Percentiles rank a stretch among this genome's conserved stretches.
Evolutionary conservation across 2,113 vertebrate genomes (phyloP).

Genomic region (Platysternon megacephalum): DNA sequence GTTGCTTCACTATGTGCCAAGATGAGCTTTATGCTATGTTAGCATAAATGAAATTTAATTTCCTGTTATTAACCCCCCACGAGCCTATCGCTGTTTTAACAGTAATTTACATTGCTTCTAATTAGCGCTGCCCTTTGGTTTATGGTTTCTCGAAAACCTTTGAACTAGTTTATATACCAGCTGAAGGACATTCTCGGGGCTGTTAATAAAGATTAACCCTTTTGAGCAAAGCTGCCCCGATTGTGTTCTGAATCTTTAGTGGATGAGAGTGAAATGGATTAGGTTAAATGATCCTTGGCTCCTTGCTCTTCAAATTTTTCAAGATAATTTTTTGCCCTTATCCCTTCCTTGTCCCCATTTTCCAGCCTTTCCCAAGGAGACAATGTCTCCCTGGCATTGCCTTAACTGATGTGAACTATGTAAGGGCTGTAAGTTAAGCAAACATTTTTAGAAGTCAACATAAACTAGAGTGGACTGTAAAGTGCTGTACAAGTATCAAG

Average conservation of each 20-base stretch:
- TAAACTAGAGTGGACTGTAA: background rate
- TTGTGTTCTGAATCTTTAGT: background rate
- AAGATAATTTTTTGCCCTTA: background rate
- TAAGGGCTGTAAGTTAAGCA: background rate
- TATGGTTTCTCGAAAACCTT: constrained; percentile 83
- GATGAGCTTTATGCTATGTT: constrained; percentile 60
- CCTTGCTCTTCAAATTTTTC: background rate
- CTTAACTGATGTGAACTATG: background rate
- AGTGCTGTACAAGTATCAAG: background rate
- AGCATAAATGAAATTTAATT: constrained; percentile 69
- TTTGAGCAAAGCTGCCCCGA: background rate
- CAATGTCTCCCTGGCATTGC: background rate
- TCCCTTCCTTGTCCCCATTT: background rate
- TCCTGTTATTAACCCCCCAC: constrained; percentile 70
- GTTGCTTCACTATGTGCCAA: constrained; percentile 19
- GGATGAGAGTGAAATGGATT: background rate
- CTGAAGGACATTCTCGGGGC: constrained; percentile 57
- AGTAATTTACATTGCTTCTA: constrained; percentile 50
- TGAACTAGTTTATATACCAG: constrained; percentile 67
- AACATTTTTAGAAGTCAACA: background rate
- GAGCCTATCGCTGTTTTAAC: constrained; percentile 56
- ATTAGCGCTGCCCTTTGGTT: constrained; percentile 84
- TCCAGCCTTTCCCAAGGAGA: background rate
- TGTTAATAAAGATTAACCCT: constrained; percentile 71
- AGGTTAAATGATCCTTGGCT: rapidly evolving